Base-by-base conservation (phyloP, 2,797 vertebrate species). In the Dipus sagitta region DNA sequence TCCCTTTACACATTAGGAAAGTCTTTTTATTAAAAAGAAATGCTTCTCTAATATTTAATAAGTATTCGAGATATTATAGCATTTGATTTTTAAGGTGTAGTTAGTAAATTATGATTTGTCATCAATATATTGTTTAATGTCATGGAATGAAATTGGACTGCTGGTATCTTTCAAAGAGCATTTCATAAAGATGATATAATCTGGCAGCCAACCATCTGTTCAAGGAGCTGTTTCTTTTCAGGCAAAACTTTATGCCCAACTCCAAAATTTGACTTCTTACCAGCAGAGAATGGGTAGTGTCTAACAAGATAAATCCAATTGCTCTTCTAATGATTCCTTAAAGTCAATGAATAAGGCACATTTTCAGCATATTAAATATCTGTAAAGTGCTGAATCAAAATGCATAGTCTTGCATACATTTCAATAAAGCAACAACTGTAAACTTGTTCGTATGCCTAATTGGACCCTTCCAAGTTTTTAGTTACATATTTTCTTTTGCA, bases 151-250 rank as follows among this genome's bases (percentile, higher is more conserved):
- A 92, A 92, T 75, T 8, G 9, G 47, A 21, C 86, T 77, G 60
- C 81, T 72, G n/a, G 12, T 68, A 20, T 23, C 34, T 96, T 92
- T 81, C 77, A 94, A 88, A 96, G 88, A 86, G 76, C 76, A 89
- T 96, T 89, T 96, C 64, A 95, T 23, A 96, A 95, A 92, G 64
- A 83, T 83, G 54, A 6, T 26, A 92, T 87, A 92, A 96, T 95
- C 88, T 91, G 81, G 20, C 76, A 34, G 42, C 72, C 88, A 92
- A 28, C 92, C 92, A 96, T 97, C 95, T 96, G 86, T 94, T 95
- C 3, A 0, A 65, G 54, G 60, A 90, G 24, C 58, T 91, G 60
- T 82, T 86, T 92, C 64, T 94, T 93, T 94, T 79, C 85, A 89
- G 76, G 32, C 88, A 92, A 88, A 95, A 94, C 47, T 91, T 85